These are phyloP conservation scores for Neostethus bicornis DNA, from an alignment of 2,797 vertebrate genomes.

Conservation along the genomic window DNA sequence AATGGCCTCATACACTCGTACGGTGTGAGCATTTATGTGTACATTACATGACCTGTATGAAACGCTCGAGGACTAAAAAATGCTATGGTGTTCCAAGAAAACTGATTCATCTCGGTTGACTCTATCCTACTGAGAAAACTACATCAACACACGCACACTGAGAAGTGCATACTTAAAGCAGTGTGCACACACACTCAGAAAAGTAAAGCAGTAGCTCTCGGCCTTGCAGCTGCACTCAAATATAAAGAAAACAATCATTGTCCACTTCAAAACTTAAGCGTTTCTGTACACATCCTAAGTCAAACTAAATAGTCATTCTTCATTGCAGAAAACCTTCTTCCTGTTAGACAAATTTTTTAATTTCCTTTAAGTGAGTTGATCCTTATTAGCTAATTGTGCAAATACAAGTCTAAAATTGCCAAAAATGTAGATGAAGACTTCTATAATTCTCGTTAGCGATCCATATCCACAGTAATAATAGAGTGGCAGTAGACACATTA, in stretches of 20 bases:
- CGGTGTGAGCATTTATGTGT: not conserved
- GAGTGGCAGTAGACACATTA: constrained; percentile 74
- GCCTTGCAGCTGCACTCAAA: constrained; percentile 61
- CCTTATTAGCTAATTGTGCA: constrained; percentile 31
- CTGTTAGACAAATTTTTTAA: constrained; percentile 14
- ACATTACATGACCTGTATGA: not conserved
- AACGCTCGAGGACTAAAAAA: not conserved
- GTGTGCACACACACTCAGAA: constrained; percentile 25
- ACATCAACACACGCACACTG: not conserved
- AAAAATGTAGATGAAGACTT: constrained; percentile 12
- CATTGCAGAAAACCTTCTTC: constrained; percentile 30
- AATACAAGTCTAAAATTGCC: constrained; percentile 3
- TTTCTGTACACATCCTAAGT: constrained; percentile 25
- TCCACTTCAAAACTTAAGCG: constrained; percentile 37
- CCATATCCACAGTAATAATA: constrained; percentile 44
- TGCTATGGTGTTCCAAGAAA: not conserved
- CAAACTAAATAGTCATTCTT: constrained; percentile 22
- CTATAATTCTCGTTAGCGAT: constrained; percentile 51
- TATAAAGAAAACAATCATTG: constrained; percentile 39
- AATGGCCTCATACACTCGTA: no score
- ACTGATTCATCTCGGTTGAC: constrained; percentile 37
- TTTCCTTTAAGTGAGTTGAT: constrained; percentile 30
- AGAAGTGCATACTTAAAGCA: not conserved
- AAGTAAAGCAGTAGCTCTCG: constrained; percentile 43
- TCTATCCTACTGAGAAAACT: constrained; percentile 30